Evolutionary conservation across 1,140 invertebrate species (phyloP).

Genomic region (Drosophila novamexicana): DNA sequence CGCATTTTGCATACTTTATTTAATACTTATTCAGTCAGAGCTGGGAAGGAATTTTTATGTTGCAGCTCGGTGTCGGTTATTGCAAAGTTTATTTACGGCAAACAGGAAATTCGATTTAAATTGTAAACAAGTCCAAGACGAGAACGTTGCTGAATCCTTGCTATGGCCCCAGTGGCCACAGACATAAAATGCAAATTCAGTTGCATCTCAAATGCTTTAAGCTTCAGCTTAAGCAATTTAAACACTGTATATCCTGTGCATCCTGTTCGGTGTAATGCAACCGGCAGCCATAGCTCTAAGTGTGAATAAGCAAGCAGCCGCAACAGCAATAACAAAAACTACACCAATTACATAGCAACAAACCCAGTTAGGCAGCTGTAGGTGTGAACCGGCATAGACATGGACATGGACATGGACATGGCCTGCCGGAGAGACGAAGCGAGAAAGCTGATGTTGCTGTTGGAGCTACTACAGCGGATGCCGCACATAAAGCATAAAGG

Average conservation of each 20-base stretch:
- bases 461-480: constrained; percentile 60
- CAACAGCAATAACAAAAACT: constrained; percentile 57
- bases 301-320: constrained; percentile 65
- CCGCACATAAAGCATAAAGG: constrained; percentile 74
- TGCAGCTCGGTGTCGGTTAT: constrained; percentile 17
- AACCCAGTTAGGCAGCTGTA: constrained; percentile 43
- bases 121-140: constrained; percentile 69
- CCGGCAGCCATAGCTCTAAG: constrained; percentile 46
- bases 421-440: constrained; percentile 9
- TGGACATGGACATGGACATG: constrained; percentile 24
- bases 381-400: constrained; percentile 59
- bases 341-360: constrained; percentile 64
- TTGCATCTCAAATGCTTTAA: constrained; percentile 63
- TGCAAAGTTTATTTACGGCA: constrained; percentile 66
- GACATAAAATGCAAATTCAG: constrained; percentile 63
- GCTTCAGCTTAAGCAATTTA: constrained; percentile 70
- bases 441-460: constrained; percentile 13
- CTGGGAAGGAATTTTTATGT: background rate
- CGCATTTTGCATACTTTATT: constrained; percentile 1
- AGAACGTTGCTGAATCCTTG: background rate
- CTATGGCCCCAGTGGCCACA: background rate
- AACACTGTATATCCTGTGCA: constrained; percentile 74
- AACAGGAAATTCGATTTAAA: constrained; percentile 80
- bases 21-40: background rate
- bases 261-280: constrained; percentile 62